These are phyloP conservation scores for Thecophora atra DNA, from an alignment of 2,888 invertebrate species.

Conservation along the genomic window DNA sequence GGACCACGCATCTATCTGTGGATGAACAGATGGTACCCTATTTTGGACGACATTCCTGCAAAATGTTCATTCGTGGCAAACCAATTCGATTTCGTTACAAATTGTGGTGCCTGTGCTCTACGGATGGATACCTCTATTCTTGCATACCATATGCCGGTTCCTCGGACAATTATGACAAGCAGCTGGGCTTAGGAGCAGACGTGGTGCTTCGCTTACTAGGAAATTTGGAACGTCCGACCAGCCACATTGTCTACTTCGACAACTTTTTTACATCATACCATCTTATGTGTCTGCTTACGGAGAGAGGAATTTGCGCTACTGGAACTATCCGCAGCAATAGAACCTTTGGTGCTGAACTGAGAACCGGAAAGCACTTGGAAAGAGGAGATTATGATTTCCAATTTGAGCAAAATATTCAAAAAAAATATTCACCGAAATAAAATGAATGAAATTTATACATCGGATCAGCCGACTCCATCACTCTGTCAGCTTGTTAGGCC, in stretches of 20 bases:
- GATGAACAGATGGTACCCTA: too few species aligned
- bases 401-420: neutral
- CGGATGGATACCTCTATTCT: neutral
- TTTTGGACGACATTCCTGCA: neutral
- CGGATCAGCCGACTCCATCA: too few species aligned
- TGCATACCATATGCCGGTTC: neutral
- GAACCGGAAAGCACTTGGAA: neutral
- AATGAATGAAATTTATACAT: too few species aligned
- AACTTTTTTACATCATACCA: constrained; percentile 23
- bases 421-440: too few species aligned
- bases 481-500: too few species aligned
- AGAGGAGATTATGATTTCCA: neutral
- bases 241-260: constrained; percentile 20
- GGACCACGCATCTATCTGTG: too few species aligned
- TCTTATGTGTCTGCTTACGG: constrained; percentile 25
- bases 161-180: neutral
- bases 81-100: neutral
- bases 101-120: neutral
- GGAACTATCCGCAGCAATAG: constrained; percentile 25
- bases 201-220: constrained; percentile 23
- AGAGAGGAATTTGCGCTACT: constrained; percentile 5
- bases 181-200: neutral
- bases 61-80: constrained; percentile 1
- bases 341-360: constrained; percentile 1
- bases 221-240: neutral